Base-by-base conservation (phyloP, 2,113 vertebrate genomes). In the Bos javanicus region DNA sequence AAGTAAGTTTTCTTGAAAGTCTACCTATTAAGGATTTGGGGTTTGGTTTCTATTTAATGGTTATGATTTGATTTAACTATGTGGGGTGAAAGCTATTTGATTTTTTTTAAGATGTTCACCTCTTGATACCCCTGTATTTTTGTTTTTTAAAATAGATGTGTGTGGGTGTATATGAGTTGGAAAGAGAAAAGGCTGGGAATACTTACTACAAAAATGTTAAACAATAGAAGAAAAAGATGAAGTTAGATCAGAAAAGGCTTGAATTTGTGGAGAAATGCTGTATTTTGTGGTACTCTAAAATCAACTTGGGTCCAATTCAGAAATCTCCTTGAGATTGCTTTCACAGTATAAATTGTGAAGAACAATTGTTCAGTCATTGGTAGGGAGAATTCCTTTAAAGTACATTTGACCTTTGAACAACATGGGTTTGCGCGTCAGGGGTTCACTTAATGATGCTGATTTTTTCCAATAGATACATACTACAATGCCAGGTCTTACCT, bases 1-100 rank as follows among this genome's bases (percentile, higher is more conserved):
- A 99, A 92, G 99, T 99, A 98, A 99, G 98, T 95, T 78, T 88
- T 2, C 0, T 82, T 98, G 36, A 83, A 82, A 19, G 21, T 93
- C 48, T 81, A 78, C 43, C 13, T 91, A 4, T 26, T 84, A 7
- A 57, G 6, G n/a, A 30, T 46, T 94, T 93, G 23, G 60, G 50
- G 19, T 43, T 87, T 96, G 64, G 28, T 80, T 80, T 87, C 8
- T 39, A 1, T n/a, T 93, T 60, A 59, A 33, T 48, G 43, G 21
- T 60, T 87, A 85, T 76, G 56, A 28, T 57, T 71, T 78, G 8
- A 48, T 76, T 87, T 82, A 74, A 6, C 12, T 86, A 0, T 43
- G 14, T 94, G 88, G 52, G 30, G 25, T 60, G 36, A 95, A 95
- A 89, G 0, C 2, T 67, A 1, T 33, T 80, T 62, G 57, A 26